phyloP scores from a whole-genome alignment of 2,888 invertebrate genomes.

The Xylocampa areola region DNA sequence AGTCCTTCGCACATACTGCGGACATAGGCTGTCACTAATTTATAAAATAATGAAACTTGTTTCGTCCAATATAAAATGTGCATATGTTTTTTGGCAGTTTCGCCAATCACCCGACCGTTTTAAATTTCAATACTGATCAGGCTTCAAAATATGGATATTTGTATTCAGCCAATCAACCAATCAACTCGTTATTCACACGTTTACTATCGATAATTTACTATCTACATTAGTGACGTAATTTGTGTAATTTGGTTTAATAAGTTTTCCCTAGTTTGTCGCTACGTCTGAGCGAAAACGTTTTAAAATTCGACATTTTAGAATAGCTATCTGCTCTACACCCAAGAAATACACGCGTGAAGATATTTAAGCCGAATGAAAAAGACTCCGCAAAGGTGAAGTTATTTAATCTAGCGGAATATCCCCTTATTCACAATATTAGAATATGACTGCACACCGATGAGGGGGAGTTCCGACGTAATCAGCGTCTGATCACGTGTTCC shows the following conservation, averaged over 20 bases:
- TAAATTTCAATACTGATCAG: conserved; percentile 45
- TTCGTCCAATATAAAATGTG: conserved; percentile 7
- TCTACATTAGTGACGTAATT: conserved; percentile 1
- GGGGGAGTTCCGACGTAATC: conserved; percentile 77
- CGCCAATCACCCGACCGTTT: conserved; percentile 37
- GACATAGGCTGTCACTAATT: too few relatives aligned
- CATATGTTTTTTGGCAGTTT: conserved; percentile 28
- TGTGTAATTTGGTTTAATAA: too few relatives aligned
- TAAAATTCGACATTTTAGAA: conserved; percentile 14
- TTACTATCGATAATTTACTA: conserved; percentile 29
- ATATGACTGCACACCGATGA: conserved; percentile 79
- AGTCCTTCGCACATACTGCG: too few relatives aligned
- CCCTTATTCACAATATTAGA: conserved; percentile 86
- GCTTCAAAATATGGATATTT: conserved; percentile 39
- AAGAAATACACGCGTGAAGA: conserved; percentile 25
- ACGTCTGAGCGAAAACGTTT: too few relatives aligned
- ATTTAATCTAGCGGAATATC: conserved; percentile 80
- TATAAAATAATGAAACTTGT: conserved; percentile 1
- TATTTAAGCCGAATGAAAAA: conserved; percentile 49
- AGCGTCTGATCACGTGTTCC: conserved; percentile 87
- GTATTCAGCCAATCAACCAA: conserved; percentile 43
- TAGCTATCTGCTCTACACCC: not conserved
- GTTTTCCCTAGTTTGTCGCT: too few relatives aligned
- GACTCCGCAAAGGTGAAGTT: conserved; percentile 56
- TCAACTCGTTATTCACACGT: conserved; percentile 43